Percentiles rank a stretch among this genome's conserved stretches.
Conservation (phyloP, 1,140 invertebrate genomes). For the Drosophila miranda region DNA sequence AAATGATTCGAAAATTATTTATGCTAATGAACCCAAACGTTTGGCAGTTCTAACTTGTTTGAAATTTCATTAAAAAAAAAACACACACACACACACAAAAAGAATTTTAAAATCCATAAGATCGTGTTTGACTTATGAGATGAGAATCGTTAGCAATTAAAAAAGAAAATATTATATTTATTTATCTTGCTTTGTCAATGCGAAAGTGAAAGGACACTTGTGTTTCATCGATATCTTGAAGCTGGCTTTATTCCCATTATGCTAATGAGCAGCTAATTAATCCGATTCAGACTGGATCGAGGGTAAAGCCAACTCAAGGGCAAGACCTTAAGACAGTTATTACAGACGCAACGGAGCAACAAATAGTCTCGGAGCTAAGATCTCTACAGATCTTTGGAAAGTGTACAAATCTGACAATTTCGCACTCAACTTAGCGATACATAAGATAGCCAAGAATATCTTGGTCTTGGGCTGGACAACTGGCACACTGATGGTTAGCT, state of each 20-base stretch:
- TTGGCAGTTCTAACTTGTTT: conserved; percentile 63
- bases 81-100: conserved; percentile 1
- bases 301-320: conserved; percentile 26
- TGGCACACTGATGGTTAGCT: not conserved
- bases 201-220: conserved; percentile 67
- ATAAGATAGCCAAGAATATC: conserved; percentile 9
- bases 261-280: conserved; percentile 67
- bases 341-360: conserved; percentile 2
- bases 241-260: conserved; percentile 40
- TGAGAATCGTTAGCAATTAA: not conserved
- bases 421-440: not conserved
- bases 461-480: conserved; percentile 10
- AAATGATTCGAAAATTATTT: conserved; percentile 64
- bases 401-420: not conserved
- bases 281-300: conserved; percentile 49
- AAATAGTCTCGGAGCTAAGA: not conserved
- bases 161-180: too few species aligned
- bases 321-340: conserved; percentile 21
- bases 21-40: conserved; percentile 68
- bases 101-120: conserved; percentile 10
- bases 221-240: not conserved
- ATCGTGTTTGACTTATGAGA: conserved; percentile 16
- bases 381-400: too few species aligned
- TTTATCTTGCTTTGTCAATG: not conserved
- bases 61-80: conserved; percentile 15